Conservation (phyloP, 1,140 invertebrate genomes). For the Anoplolepis gracilipes region DNA sequence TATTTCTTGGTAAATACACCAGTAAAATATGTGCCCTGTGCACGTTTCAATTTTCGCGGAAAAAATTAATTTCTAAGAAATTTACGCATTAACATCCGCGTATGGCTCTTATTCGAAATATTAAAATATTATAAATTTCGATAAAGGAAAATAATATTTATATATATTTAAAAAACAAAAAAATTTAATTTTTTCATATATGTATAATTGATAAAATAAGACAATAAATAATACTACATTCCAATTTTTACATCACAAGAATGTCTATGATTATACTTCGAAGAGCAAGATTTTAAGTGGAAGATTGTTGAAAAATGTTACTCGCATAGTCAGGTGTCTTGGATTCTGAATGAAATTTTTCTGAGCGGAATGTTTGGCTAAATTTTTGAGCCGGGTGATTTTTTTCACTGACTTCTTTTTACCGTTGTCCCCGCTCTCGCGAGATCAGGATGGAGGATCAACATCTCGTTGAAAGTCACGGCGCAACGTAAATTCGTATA, state of each 20-base stretch:
- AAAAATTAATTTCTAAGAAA: too few species aligned
- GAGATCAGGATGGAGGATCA: conserved; percentile 40
- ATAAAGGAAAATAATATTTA: too few species aligned
- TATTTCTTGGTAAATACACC: too few species aligned
- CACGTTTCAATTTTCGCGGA: too few species aligned
- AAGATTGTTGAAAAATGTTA: neutral
- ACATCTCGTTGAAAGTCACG: conserved; percentile 60
- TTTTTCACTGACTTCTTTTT: conserved; percentile 22
- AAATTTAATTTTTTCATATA: neutral
- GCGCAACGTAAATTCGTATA: conserved; percentile 61
- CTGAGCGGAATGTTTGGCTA: neutral
- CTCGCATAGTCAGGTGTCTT: conserved; percentile 24
- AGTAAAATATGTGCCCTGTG: too few species aligned
- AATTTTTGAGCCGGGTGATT: conserved; percentile 6
- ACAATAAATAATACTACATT: neutral
- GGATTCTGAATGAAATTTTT: conserved; percentile 9
- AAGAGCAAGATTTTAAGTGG: too few species aligned
- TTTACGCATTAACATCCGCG: too few species aligned
- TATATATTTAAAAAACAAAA: neutral
- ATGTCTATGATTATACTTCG: too few species aligned
- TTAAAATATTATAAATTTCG: too few species aligned
- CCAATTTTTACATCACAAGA: too few species aligned
- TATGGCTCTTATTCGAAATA: too few species aligned
- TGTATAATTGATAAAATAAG: neutral
- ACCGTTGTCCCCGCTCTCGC: conserved; percentile 23